These are phyloP conservation scores for Phataginus tricuspis DNA, from an alignment of 2,797 vertebrate genomes.

Conservation along the genomic window DNA sequence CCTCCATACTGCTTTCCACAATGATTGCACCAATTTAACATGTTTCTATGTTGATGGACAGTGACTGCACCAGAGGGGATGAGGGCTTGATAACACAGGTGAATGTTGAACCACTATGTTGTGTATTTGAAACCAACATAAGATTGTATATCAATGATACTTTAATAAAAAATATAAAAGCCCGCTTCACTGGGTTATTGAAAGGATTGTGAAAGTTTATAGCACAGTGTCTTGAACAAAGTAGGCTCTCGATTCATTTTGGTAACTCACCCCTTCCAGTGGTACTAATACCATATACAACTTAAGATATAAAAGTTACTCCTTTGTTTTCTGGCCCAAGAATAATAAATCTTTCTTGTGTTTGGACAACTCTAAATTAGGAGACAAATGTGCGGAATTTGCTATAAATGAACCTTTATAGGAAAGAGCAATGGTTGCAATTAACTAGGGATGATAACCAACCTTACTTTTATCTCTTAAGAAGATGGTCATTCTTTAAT, in stretches of 20 bases:
- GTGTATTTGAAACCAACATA: too few relatives aligned
- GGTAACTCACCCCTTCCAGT: not conserved
- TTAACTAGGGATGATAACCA: constrained; percentile 7
- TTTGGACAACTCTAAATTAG: constrained; percentile 39
- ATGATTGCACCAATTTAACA: too few relatives aligned
- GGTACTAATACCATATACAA: not conserved
- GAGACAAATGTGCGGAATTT: not conserved
- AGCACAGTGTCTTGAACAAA: not conserved
- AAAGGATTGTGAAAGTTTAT: not conserved
- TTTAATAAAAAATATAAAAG: not conserved
- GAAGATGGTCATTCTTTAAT: constrained; percentile 34
- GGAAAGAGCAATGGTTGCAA: constrained; percentile 40
- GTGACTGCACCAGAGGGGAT: too few relatives aligned
- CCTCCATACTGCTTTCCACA: too few relatives aligned
- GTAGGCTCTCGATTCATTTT: not conserved
- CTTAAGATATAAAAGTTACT: not conserved
- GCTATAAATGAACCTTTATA: not conserved
- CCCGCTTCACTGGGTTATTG: not conserved
- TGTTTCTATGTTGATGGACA: too few relatives aligned
- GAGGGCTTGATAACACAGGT: too few relatives aligned
- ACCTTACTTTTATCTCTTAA: constrained; percentile 42
- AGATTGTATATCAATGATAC: not conserved
- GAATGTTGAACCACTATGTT: too few relatives aligned
- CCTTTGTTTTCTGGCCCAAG: not conserved
- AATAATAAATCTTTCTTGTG: not conserved